A percentile compares a stretch with the other conserved stretches of the same genome.
Evolutionary conservation across 2,888 invertebrate genomes (phyloP).

Genomic region (Oligia latruncula): DNA sequence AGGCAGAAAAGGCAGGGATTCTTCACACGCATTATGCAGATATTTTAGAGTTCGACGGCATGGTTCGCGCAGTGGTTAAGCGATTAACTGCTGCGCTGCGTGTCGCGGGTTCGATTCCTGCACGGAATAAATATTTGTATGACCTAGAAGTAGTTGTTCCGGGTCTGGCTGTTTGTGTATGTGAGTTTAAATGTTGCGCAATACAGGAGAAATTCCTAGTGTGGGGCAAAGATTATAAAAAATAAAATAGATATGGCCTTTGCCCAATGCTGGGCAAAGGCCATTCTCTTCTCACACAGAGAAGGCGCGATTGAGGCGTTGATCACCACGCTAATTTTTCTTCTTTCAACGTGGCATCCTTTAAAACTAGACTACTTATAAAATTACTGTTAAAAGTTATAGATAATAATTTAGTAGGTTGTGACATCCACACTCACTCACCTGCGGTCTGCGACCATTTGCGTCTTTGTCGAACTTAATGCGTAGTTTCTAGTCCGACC

Average conservation of each 20-base stretch:
- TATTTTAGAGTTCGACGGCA: no score
- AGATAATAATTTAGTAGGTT: not conserved
- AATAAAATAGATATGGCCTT: no score
- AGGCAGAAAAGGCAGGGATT: not conserved
- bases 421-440: not conserved
- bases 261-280: not conserved
- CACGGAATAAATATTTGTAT: no score
- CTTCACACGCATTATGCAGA: not conserved
- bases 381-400: not conserved
- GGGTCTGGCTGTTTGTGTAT: no score
- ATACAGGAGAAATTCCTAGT: no score
- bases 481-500: constrained; percentile 51
- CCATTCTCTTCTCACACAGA: not conserved
- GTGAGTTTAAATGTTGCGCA: no score
- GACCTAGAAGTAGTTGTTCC: no score
- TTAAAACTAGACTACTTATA: not conserved
- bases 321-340: not conserved
- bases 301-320: not conserved
- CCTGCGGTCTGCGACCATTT: not conserved
- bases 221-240: no score
- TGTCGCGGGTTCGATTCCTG: no score
- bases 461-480: constrained; percentile 25
- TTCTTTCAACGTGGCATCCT: not conserved
- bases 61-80: no score
- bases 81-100: no score